A percentile compares a stretch with the other conserved stretches of the same genome.
phyloP scores from a whole-genome alignment of 2,797 vertebrate species.

The Acanthornis magna region DNA sequence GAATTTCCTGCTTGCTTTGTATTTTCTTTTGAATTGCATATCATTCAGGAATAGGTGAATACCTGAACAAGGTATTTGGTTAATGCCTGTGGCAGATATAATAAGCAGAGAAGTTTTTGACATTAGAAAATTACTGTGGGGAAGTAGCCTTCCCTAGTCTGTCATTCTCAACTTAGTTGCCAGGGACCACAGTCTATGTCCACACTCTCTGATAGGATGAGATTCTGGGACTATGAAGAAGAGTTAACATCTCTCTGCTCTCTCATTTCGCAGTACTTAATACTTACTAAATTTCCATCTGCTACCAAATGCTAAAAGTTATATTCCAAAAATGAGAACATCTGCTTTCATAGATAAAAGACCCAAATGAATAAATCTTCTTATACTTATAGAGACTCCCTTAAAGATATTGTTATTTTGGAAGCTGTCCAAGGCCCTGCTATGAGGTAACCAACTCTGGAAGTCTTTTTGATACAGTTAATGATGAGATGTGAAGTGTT shows the following conservation, averaged over 20 bases:
- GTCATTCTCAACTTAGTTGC: background rate
- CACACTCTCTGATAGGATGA: background rate
- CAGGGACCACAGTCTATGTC: background rate
- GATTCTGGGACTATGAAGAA: background rate
- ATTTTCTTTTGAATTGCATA: constrained; percentile 14
- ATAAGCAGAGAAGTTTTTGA: background rate
- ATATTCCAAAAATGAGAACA: background rate
- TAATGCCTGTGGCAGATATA: background rate
- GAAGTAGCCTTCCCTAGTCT: background rate
- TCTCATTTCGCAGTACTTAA: background rate
- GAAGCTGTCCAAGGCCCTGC: background rate
- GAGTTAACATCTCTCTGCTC: background rate
- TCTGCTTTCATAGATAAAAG: background rate
- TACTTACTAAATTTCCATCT: background rate
- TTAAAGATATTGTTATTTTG: background rate
- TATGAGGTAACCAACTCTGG: background rate
- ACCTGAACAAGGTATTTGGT: background rate
- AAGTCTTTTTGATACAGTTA: background rate
- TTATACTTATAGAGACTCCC: background rate
- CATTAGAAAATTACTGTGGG: background rate
- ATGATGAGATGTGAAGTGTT: background rate
- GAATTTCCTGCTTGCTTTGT: background rate
- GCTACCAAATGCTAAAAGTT: background rate
- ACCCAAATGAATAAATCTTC: background rate
- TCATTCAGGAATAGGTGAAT: background rate